Evolutionary conservation across 53 echinoderm and acorn worm genomes (phyloP).

Genomic region (Luidia sarsii): DNA sequence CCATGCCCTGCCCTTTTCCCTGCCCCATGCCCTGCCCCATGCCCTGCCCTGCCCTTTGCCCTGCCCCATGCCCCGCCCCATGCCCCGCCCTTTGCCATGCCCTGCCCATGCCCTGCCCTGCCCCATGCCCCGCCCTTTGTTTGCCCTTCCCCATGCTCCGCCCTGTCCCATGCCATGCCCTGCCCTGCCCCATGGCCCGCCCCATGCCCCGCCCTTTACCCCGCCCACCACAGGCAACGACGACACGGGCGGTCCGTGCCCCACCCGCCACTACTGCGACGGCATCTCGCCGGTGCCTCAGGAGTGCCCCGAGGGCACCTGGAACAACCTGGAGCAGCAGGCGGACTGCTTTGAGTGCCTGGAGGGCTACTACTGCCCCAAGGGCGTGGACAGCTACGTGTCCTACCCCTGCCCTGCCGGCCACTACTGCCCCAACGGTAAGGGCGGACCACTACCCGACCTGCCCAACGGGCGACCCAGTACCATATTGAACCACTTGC

Average conservation of each 20-base stretch:
- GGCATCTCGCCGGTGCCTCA: slow-evolving; percentile 77
- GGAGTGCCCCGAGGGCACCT: slow-evolving; percentile 83
- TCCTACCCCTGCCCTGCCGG: slow-evolving; percentile 87
- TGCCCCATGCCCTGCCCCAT: no score
- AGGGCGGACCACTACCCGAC: neutral
- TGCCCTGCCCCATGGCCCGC: no score
- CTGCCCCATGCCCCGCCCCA: no score
- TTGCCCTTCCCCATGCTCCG: no score
- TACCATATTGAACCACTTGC: slow-evolving; percentile 90
- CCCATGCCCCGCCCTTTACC: no score
- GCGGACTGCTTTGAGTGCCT: slow-evolving; percentile 77
- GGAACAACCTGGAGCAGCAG: slow-evolving; percentile 85
- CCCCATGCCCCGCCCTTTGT: no score
- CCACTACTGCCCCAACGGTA: slow-evolving; percentile 93
- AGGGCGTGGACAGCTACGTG: slow-evolving; percentile 63
- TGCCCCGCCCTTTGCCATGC: no score
- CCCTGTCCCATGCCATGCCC: no score
- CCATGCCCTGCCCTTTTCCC: no score
- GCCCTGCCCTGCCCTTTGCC: no score
- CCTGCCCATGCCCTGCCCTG: no score
- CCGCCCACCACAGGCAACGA: slow-evolving; percentile 71
- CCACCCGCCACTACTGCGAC: slow-evolving; percentile 78
- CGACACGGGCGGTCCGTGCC: slow-evolving; percentile 87
- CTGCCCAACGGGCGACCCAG: slow-evolving; percentile 95
- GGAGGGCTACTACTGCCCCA: slow-evolving; percentile 87